Evolutionary conservation across 2,113 vertebrate genomes (phyloP).

Genomic region (Pangasianodon hypophthalmus): DNA sequence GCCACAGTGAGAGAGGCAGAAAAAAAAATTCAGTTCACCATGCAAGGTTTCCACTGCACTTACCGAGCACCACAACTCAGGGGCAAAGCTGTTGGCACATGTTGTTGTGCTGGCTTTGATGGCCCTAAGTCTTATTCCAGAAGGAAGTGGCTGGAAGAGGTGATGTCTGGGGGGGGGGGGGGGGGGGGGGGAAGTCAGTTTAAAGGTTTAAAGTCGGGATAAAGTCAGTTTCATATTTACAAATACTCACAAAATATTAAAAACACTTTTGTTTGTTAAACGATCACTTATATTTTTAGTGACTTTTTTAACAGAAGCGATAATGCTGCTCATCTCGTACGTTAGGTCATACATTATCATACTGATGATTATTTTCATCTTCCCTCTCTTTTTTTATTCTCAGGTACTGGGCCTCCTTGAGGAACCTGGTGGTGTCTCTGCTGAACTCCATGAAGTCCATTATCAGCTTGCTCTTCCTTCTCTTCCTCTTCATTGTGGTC

Average conservation of each 20-base stretch:
- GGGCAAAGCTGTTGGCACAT: too few relatives aligned
- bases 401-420: slow-evolving; percentile 94
- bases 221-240: neutral
- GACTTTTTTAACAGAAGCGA: neutral
- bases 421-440: slow-evolving; percentile 93
- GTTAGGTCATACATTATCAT: neutral
- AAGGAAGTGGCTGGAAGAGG: too few relatives aligned
- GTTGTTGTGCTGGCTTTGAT: too few relatives aligned
- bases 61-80: too few relatives aligned
- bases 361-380: neutral
- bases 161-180: neutral
- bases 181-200: neutral
- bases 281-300: neutral
- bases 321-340: neutral
- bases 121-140: too few relatives aligned
- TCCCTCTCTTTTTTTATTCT: neutral
- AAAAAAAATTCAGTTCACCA: too few relatives aligned
- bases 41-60: too few relatives aligned
- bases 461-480: slow-evolving; percentile 95
- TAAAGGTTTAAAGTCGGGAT: neutral
- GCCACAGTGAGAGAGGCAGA: too few relatives aligned
- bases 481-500: slow-evolving; percentile 97
- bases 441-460: slow-evolving; percentile 99
- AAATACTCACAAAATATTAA: too few relatives aligned
- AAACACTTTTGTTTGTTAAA: neutral